A percentile compares a stretch with the other conserved stretches of the same genome.
Conservation (phyloP, 2,797 vertebrate genomes). For the Pempheris klunzingeri region DNA sequence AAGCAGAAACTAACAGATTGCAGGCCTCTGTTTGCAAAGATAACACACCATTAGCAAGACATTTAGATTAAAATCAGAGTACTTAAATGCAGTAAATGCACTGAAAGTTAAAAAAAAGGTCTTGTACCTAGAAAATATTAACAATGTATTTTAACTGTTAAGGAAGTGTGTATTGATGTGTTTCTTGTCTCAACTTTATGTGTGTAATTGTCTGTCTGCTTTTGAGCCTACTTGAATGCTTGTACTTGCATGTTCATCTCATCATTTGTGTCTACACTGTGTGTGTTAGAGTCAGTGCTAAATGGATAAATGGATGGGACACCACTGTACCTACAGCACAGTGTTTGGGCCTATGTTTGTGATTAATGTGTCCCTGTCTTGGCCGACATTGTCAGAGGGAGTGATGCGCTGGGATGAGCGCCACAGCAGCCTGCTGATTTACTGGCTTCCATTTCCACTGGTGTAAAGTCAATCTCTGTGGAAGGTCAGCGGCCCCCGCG, state of each 20-base stretch:
- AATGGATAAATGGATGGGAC: conserved; percentile 78
- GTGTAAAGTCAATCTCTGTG: conserved; percentile 90
- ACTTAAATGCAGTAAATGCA: conserved; percentile 25
- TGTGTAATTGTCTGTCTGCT: conserved; percentile 23
- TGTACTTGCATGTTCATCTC: conserved; percentile 28
- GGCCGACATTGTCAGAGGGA: conserved; percentile 86
- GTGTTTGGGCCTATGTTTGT: conserved; percentile 63
- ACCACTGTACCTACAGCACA: conserved; percentile 59
- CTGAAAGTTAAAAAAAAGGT: neutral
- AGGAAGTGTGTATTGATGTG: neutral
- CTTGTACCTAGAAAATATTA: neutral
- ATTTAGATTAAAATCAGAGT: conserved; percentile 48
- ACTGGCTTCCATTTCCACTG: conserved; percentile 90
- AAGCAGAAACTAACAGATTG: conserved; percentile 60
- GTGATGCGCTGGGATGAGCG: conserved; percentile 82
- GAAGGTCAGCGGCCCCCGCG: conserved; percentile 90
- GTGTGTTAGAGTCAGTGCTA: conserved; percentile 62
- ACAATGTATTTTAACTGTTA: neutral
- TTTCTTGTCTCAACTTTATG: conserved; percentile 4
- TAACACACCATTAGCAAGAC: conserved; percentile 44
- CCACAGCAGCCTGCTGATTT: conserved; percentile 86
- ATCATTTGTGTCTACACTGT: conserved; percentile 43
- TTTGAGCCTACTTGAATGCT: neutral
- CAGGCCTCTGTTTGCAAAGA: conserved; percentile 51
- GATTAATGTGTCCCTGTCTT: conserved; percentile 82